Evolutionary conservation across 92 coral and sea anemone genomes (phyloP).

Genomic region (Epizoanthus scotinus): DNA sequence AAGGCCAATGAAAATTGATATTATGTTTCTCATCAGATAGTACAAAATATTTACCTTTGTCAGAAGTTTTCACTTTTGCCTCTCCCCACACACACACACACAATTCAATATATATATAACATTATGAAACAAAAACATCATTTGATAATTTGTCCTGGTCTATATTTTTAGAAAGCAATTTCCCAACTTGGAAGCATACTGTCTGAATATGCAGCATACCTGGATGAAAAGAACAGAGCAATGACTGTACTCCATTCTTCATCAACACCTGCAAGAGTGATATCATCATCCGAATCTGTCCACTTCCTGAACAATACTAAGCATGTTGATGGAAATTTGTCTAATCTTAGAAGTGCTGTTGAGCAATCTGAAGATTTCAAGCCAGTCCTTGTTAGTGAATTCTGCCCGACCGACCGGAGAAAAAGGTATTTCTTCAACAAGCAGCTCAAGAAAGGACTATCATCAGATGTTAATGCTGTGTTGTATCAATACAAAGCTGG

Average conservation of each 20-base stretch:
- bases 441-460: not conserved
- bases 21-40: too few species aligned
- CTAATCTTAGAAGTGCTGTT: not conserved
- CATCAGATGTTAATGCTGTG: constrained; percentile 31
- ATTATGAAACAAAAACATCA: too few species aligned
- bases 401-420: not conserved
- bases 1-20: too few species aligned
- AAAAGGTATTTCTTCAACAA: not conserved
- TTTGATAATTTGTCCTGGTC: too few species aligned
- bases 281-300: not conserved
- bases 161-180: too few species aligned
- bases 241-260: not conserved
- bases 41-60: too few species aligned
- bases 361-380: not conserved
- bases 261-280: not conserved
- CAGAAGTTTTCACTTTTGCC: too few species aligned
- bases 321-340: not conserved
- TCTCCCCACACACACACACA: too few species aligned
- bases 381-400: constrained; percentile 35
- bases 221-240: not conserved
- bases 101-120: not conserved
- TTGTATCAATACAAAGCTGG: not conserved
- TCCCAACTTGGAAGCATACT: too few species aligned
- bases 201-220: not conserved
- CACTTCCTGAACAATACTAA: not conserved